Evolutionary conservation across 2,888 invertebrate genomes (phyloP).

Genomic region (Conus canariensis): DNA sequence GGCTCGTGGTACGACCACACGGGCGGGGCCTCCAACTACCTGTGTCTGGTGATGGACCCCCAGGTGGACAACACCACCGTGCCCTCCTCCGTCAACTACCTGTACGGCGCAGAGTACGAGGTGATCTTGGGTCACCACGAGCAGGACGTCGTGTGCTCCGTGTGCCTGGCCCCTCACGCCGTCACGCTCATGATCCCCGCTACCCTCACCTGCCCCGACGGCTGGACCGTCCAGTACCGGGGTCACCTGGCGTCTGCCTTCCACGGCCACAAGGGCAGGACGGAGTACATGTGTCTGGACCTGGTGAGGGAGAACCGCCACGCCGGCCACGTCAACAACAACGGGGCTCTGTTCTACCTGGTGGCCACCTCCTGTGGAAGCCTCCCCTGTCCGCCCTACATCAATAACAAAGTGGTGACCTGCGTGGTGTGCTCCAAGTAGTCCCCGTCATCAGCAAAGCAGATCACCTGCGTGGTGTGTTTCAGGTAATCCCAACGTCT

Average conservation of each 20-base stretch:
- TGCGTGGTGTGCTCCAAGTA: conserved; percentile 18
- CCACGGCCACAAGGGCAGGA: background rate
- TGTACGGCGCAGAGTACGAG: conserved; percentile 35
- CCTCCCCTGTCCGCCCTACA: conserved; percentile 6
- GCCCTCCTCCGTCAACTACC: background rate
- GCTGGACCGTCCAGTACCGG: conserved; percentile 27
- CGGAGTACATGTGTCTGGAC: conserved; percentile 33
- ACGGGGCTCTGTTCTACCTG: background rate
- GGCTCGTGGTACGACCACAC: background rate
- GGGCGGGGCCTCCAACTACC: conserved; percentile 14
- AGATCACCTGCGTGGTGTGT: background rate
- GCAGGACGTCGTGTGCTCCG: conserved; percentile 30
- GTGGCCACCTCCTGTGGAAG: background rate
- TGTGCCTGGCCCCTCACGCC: conserved; percentile 32
- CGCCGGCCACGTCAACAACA: background rate
- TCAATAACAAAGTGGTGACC: background rate
- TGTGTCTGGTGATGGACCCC: conserved; percentile 21
- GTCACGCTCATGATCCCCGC: conserved; percentile 39
- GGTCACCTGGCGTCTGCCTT: conserved; percentile 25
- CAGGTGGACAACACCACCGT: background rate
- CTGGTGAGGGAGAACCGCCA: background rate
- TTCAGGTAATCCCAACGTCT: no score
- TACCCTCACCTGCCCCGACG: conserved; percentile 26
- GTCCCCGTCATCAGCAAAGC: background rate
- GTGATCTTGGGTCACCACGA: background rate